Evolutionary conservation across 2,797 vertebrate species (phyloP), one percentile per base, ranked within the genome.

Genomic region (Sebastolobus altivelis): DNA sequence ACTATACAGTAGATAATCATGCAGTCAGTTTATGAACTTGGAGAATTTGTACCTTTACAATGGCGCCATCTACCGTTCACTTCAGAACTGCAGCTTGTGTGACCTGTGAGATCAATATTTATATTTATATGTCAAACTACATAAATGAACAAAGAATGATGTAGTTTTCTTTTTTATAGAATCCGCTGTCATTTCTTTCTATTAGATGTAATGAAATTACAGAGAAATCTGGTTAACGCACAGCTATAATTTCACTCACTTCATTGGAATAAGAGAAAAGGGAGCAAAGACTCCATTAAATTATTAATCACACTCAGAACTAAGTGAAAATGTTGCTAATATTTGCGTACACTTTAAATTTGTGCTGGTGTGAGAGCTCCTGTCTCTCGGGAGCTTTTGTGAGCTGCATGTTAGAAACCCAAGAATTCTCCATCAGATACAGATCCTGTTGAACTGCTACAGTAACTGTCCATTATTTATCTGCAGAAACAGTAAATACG

Each of bases 321-420:
- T 87, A 78, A 83, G 83, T 89, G 38, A 87, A 83, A 76, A 79
- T 75, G 20, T 81, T 60, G 75, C 72, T 68, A 73, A 80, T 81
- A 90, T 85, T 83, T 89, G 83, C 38, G 33, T 61, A 73, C 46
- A 71, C 40, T 73, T 75, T n/a, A 62, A 43, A 56, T 5, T 58
- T 75, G 62, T 72, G 56, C 52, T 63, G 65, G 27, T 75, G 63
- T 70, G 52, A 58, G 62, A 71, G 61, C 27, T 38, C 20, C n/a
- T 58, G 16, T 46, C 16, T 46, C 35, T 22, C 22, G 20, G 69
- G 22, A 73, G 35, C 46, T 43, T 75, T 22, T 29, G 13, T 60
- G 13, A 54, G 65, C 69, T 60, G 75, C 68, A 49, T 55, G 20
- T 37, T 3, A 18, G 27, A 73, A 67, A 73, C 55, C 5, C n/a